Base-by-base conservation (phyloP, 2,797 vertebrate species). In the Hirundo rustica region DNA sequence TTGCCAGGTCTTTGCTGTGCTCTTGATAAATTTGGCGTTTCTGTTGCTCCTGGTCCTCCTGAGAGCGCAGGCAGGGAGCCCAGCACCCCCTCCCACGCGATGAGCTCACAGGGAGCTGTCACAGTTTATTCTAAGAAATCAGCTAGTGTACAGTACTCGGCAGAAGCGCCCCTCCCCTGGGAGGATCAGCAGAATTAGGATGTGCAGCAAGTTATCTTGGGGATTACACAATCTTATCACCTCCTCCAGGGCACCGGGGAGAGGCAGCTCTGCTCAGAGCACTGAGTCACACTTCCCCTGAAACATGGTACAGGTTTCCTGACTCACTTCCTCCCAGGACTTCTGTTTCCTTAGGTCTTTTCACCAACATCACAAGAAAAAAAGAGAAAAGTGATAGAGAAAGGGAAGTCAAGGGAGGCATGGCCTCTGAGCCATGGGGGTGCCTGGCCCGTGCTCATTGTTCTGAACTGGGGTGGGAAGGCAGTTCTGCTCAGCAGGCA, bases 151-250 rank as follows among this genome's bases (percentile, higher is more conserved):
- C 96, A 96, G 95, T 96, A 96, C 96, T 91, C 68, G 16, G 96
- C 92, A 97, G 86, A 78, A 83, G 88, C 82, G 93, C 89, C 93
- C 96, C 93, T 97, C 95, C 96, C 93, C 94, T 94, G 95, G 95
- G 95, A 96, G 95, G 92, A 96, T 96, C 94, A 94, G 89, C 94
- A 96, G 92, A 96, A 96, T 96, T 95, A 92, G 94, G 95, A 95
- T 95, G 89, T 95, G 84, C 93, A 87, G 93, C 86, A 90, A 95
- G 94, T 93, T 96, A 87, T 94, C 91, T 93, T 62, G 88, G 84
- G 97, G 95, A 96, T 96, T 97, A 89, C 96, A 96, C 96, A 95
- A 96, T 96, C 84, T 97, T 97, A 97, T 97, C 95, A 92, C 88
- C 94, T 96, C 96, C 94, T 92, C 72, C 93, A 92, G 93, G 87